A percentile compares a stretch with the other conserved stretches of the same genome.
Evolutionary conservation across 2,888 invertebrate species (phyloP).

Genomic region (Ectemnius lituratus): DNA sequence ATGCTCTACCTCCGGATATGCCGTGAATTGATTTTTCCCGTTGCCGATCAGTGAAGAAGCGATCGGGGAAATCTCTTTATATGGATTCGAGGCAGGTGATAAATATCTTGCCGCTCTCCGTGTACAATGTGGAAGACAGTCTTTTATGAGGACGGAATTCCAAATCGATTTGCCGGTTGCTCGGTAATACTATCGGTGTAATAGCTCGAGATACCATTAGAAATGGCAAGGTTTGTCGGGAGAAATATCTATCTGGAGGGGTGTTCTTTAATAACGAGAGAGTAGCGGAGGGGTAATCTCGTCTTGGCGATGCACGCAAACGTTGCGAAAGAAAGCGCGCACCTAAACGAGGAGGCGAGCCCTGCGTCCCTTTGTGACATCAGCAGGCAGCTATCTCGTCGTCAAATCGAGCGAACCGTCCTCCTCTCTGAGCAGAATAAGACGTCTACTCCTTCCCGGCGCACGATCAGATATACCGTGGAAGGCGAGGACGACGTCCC

Average conservation of each 20-base stretch:
- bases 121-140: no score
- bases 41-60: constrained; percentile 41
- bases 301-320: constrained; percentile 10
- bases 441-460: constrained; percentile 52
- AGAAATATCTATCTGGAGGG: no score
- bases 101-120: constrained; percentile 31
- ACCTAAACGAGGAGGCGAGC: constrained; percentile 40
- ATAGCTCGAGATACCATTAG: no score
- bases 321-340: constrained; percentile 27
- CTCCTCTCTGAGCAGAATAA: constrained; percentile 48
- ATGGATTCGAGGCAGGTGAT: constrained; percentile 35
- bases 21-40: constrained; percentile 58
- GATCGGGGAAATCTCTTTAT: constrained; percentile 31
- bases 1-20: constrained; percentile 54
- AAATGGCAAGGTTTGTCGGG: no score
- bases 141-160: no score
- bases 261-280: no score
- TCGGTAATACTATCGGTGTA: no score
- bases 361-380: constrained; percentile 53
- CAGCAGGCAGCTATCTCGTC: constrained; percentile 53
- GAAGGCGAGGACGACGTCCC: constrained; percentile 12
- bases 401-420: constrained; percentile 54
- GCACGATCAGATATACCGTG: constrained; percentile 56
- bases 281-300: no score
- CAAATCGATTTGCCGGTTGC: no score